Conservation (phyloP, 2,113 vertebrate species). For the Ophthalmolycus amberensis region DNA sequence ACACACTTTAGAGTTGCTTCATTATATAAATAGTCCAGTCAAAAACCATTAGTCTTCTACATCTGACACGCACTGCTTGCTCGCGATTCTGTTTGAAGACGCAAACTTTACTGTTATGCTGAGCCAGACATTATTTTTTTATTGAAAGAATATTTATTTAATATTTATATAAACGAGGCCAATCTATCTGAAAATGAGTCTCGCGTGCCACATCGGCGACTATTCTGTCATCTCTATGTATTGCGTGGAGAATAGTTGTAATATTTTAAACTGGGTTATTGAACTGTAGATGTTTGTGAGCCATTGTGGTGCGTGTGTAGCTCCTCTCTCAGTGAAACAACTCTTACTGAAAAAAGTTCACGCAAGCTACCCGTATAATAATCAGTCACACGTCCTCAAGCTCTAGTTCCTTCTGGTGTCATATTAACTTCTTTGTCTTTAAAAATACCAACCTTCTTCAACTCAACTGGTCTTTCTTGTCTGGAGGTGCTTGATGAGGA, state of each 20-base stretch:
- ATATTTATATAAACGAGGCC: conserved; percentile 55
- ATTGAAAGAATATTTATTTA: conserved; percentile 49
- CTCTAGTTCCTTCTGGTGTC: background rate
- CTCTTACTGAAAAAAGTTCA: background rate
- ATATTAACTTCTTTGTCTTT: background rate
- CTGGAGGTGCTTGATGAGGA: background rate
- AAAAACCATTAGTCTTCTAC: conserved; percentile 59
- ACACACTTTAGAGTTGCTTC: conserved; percentile 35
- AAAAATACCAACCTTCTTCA: background rate
- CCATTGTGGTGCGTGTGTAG: background rate
- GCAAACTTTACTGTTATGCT: conserved; percentile 43
- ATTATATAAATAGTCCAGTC: conserved; percentile 56
- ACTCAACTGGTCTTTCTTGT: background rate
- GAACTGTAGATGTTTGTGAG: conserved; percentile 10
- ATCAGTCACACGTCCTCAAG: background rate
- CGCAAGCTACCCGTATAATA: background rate
- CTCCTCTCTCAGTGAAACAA: background rate
- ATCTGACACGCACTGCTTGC: conserved; percentile 54
- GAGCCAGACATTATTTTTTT: conserved; percentile 52
- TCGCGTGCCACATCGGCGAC: conserved; percentile 24
- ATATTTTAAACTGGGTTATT: conserved; percentile 35
- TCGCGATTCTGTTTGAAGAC: conserved; percentile 55
- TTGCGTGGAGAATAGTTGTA: conserved; percentile 14
- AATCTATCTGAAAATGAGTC: conserved; percentile 44
- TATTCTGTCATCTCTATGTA: conserved; percentile 34